phyloP scores from a whole-genome alignment of 2,797 vertebrate genomes.

The Pteronotus mesoamericanus region DNA sequence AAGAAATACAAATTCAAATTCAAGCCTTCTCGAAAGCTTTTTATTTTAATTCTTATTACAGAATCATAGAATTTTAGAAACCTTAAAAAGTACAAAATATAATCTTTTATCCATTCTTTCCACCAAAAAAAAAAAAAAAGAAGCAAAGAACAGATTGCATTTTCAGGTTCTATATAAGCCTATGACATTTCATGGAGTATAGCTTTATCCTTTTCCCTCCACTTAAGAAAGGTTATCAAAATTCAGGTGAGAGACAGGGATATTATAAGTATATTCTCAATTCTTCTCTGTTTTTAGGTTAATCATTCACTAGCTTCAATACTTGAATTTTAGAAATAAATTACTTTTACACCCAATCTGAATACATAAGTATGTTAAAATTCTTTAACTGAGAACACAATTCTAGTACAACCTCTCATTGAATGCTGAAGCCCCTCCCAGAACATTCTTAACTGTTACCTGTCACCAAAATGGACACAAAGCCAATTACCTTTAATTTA shows the following conservation, averaged over 20 bases:
- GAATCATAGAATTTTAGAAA: neutral
- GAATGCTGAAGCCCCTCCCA: neutral
- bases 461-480: neutral
- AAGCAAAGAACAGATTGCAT: neutral
- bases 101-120: neutral
- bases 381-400: neutral
- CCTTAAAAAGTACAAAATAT: neutral
- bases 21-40: neutral
- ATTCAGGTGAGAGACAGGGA: neutral
- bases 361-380: neutral
- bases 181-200: neutral
- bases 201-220: neutral
- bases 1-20: neutral
- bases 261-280: neutral
- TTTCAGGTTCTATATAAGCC: neutral
- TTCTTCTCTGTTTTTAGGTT: neutral
- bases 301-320: neutral
- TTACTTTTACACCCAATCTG: neutral
- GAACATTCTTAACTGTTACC: neutral
- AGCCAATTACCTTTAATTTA: neutral
- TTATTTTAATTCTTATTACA: neutral
- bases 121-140: neutral
- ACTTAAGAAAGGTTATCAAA: neutral
- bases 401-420: neutral
- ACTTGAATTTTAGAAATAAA: conserved; percentile 24